Evolutionary conservation across 2,888 invertebrate genomes (phyloP).

Genomic region (Pecten maximus): DNA sequence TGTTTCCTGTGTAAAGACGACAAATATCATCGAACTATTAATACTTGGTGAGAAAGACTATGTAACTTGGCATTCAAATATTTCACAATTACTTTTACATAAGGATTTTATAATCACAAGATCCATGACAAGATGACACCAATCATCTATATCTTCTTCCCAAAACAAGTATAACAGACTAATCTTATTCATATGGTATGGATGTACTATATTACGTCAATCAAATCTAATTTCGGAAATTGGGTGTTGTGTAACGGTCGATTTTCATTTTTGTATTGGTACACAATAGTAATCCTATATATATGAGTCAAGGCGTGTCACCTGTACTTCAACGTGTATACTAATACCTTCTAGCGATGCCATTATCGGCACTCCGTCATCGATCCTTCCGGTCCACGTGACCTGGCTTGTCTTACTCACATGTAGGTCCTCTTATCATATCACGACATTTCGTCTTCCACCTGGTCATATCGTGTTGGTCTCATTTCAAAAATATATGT

Average conservation of each 20-base stretch:
- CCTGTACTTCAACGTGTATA: background rate
- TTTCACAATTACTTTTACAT: no score
- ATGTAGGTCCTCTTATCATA: background rate
- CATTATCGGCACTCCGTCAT: background rate
- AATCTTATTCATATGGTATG: background rate
- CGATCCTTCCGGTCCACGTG: background rate
- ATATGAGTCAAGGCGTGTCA: background rate
- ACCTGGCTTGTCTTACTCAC: background rate
- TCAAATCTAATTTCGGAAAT: background rate
- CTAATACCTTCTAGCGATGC: background rate
- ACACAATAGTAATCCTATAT: background rate
- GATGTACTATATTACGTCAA: background rate
- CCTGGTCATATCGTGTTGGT: constrained; percentile 28
- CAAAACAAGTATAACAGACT: no score
- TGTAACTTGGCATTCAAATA: no score
- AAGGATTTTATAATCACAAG: no score
- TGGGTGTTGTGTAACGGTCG: background rate
- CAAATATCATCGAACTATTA: no score
- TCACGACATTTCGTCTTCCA: background rate
- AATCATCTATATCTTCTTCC: no score
- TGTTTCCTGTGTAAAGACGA: no score
- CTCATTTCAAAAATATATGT: constrained; percentile 26
- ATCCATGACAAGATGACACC: no score
- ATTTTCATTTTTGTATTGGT: background rate
- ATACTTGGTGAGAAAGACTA: no score